Conservation (phyloP, 37 sponge, comb jelly and placozoan species). For the Beroe ovata region DNA sequence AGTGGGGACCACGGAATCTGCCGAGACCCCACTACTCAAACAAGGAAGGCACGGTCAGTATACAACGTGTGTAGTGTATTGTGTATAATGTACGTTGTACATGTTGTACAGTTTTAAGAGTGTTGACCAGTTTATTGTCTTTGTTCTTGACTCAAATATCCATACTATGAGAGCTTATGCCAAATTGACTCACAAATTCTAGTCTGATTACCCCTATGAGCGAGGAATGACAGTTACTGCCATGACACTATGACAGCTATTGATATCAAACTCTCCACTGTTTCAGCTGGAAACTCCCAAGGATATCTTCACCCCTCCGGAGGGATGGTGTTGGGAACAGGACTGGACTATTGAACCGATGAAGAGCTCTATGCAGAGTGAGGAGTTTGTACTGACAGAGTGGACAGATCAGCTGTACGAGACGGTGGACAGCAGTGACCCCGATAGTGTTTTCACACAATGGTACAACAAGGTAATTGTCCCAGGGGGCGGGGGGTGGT, state of each 20-base stretch:
- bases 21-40: neutral
- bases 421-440: neutral
- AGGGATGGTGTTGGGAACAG: neutral
- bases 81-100: too few relatives aligned
- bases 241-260: too few relatives aligned
- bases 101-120: too few relatives aligned
- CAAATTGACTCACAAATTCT: too few relatives aligned
- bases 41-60: neutral
- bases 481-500: too few relatives aligned
- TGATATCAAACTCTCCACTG: too few relatives aligned
- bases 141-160: too few relatives aligned
- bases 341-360: neutral
- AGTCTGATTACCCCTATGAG: too few relatives aligned
- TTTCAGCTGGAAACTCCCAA: neutral
- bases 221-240: too few relatives aligned
- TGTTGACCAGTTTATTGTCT: too few relatives aligned
- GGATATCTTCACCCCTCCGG: neutral
- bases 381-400: neutral
- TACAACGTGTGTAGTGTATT: too few relatives aligned
- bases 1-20: neutral
- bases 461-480: slow-evolving; percentile 10
- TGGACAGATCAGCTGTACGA: neutral
- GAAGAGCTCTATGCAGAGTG: neutral
- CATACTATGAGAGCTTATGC: too few relatives aligned
- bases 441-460: neutral